Evolutionary conservation across 1,140 invertebrate species (phyloP), one percentile per base, ranked within the genome.

Genomic region (Drosophila arawakana): DNA sequence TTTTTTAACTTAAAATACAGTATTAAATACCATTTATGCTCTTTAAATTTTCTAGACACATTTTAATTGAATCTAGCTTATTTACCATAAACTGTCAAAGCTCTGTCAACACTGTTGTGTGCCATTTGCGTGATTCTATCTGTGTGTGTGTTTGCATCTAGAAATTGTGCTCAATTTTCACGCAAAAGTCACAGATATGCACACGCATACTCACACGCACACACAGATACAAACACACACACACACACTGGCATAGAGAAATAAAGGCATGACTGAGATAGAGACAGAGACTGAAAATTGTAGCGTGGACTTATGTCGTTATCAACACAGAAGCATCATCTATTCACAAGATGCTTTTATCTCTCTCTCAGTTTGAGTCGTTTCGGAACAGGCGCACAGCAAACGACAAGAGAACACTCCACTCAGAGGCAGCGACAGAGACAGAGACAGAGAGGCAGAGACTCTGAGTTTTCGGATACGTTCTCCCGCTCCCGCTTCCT

Each of bases 321-420:
- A 89, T 89, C 84, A 89, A 90, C 84, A 89, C 85, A 89, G 84
- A 84, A 89, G 85, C 84, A 89, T 89, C 84, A 89, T 78, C 84
- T 88, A 83, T 80, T 43, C 83, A 78, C 80, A 83, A 81, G 81
- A 90, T 89, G 84, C 84, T 89, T 89, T 89, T 89, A 89, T 89
- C 84, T 89, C 84, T 89, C 84, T 89, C 84, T 89, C 84, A 89
- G 84, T 89, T 89, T 89, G 84, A 89, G 84, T 89, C 84, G 85
- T 89, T 89, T 89, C 61, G 62, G 72, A 89, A 89, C 84, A 89
- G 84, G 84, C 84, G 84, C 79, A 78, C 84, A 89, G 84, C 59
- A 90, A 75, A n/a, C 44, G 13, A 13, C 62, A 78, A 78, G 52
- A 75, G 78, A 73, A 57, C 74, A 73, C 80, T 81, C 79, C 80